Conservation (phyloP, 1,140 invertebrate genomes). For the Proales similis region DNA sequence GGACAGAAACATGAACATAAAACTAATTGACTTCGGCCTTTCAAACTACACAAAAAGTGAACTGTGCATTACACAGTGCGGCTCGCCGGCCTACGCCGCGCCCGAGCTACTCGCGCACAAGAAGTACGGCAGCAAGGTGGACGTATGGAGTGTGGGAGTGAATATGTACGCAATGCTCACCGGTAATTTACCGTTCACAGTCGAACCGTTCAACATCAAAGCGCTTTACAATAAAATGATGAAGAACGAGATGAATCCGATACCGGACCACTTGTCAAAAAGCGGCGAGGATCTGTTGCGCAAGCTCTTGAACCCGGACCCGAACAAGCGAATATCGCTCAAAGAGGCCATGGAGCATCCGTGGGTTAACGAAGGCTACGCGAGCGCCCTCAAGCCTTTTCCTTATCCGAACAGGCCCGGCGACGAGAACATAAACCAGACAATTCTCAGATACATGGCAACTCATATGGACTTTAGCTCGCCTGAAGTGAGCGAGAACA, state of each 20-base stretch:
- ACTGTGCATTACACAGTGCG: constrained; percentile 48
- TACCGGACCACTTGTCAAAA: constrained; percentile 44
- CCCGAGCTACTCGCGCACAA: constrained; percentile 49
- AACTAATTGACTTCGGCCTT: constrained; percentile 52
- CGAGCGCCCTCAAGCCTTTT: constrained; percentile 39
- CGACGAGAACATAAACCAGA: constrained; percentile 43
- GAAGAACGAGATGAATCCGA: constrained; percentile 48
- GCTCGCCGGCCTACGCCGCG: constrained; percentile 49
- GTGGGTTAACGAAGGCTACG: constrained; percentile 41
- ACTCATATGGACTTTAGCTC: constrained; percentile 45
- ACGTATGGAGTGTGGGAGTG: constrained; percentile 53
- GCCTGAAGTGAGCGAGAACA: constrained; percentile 46
- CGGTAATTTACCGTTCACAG: constrained; percentile 49
- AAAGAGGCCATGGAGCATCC: constrained; percentile 46
- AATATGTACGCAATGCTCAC: constrained; percentile 51
- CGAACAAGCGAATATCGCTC: constrained; percentile 44
- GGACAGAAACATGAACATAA: constrained; percentile 47
- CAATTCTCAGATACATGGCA: constrained; percentile 47
- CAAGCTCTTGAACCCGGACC: constrained; percentile 47
- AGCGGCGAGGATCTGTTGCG: constrained; percentile 46
- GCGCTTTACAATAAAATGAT: constrained; percentile 49
- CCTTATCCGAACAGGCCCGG: constrained; percentile 42
- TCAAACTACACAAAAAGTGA: constrained; percentile 43
- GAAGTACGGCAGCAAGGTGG: constrained; percentile 48
- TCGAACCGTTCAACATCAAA: constrained; percentile 52